Conservation (phyloP, 2,888 invertebrate genomes). For the Acleris literana region DNA sequence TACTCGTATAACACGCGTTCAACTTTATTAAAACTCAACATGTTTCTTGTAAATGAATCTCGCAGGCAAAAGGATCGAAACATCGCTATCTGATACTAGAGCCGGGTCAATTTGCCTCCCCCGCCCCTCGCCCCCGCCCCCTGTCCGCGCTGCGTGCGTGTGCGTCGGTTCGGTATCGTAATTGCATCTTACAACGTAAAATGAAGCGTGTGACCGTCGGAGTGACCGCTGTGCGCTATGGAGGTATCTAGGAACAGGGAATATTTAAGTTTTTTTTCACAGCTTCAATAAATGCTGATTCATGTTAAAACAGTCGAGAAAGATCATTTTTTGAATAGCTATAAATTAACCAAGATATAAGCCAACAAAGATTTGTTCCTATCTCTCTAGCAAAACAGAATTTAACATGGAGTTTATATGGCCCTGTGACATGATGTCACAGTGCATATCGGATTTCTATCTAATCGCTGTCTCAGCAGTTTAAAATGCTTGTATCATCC, state of each 20-base stretch:
- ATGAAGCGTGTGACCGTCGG: slow-evolving; percentile 41
- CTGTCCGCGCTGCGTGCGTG: slow-evolving; percentile 48
- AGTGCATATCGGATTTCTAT: too few relatives aligned
- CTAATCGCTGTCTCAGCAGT: too few relatives aligned
- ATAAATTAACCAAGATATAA: too few relatives aligned
- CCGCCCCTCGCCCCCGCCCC: slow-evolving; percentile 55
- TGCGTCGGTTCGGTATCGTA: slow-evolving; percentile 62
- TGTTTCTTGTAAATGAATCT: slow-evolving; percentile 36
- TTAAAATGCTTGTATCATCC: too few relatives aligned
- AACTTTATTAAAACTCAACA: slow-evolving; percentile 21
- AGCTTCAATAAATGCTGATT: too few relatives aligned
- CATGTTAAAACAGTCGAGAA: too few relatives aligned
- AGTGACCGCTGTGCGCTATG: slow-evolving; percentile 35
- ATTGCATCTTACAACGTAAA: slow-evolving; percentile 60
- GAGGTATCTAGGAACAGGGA: not conserved
- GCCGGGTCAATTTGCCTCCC: slow-evolving; percentile 55
- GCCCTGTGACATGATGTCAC: too few relatives aligned
- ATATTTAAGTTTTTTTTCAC: too few relatives aligned
- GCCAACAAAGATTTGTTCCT: too few relatives aligned
- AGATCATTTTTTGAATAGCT: too few relatives aligned
- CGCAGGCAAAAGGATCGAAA: slow-evolving; percentile 28
- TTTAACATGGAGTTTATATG: too few relatives aligned
- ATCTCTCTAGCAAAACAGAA: too few relatives aligned
- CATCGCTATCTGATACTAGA: slow-evolving; percentile 49
- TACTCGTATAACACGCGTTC: not conserved